Evolutionary conservation across 1,140 invertebrate species (phyloP).

Genomic region (Drosophila watanabei): DNA sequence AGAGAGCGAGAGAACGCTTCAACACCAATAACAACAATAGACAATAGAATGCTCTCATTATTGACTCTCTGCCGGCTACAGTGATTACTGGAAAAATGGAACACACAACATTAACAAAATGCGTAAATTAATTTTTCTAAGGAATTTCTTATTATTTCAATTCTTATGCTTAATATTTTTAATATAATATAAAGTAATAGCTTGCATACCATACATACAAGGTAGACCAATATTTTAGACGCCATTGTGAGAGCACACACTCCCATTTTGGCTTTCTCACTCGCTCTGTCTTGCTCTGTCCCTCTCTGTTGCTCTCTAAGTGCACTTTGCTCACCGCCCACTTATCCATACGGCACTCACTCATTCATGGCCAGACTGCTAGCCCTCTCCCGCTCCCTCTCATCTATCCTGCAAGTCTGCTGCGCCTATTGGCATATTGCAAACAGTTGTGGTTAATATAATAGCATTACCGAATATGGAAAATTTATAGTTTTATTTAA

Average conservation of each 20-base stretch:
- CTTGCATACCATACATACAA: no score
- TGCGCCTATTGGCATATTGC: conserved; percentile 66
- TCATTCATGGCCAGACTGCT: conserved; percentile 77
- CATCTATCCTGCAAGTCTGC: conserved; percentile 20
- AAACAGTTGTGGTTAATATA: conserved; percentile 1
- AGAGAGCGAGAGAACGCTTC: conserved; percentile 8
- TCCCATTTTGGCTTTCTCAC: conserved; percentile 16
- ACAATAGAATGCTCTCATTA: conserved; percentile 8
- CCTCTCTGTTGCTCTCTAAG: conserved; percentile 10
- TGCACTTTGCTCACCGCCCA: conserved; percentile 61
- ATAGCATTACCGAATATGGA: no score
- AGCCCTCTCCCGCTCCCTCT: conserved; percentile 4
- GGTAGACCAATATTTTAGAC: conserved; percentile 1
- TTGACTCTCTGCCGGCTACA: conserved; percentile 56
- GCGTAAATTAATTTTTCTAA: not conserved
- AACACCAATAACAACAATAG: conserved; percentile 9
- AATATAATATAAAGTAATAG: not conserved
- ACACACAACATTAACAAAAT: not conserved
- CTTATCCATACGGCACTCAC: conserved; percentile 73
- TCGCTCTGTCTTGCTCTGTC: conserved; percentile 14
- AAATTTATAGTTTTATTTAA: no score
- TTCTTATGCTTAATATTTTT: not conserved
- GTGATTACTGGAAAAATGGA: not conserved
- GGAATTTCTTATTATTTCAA: no score
- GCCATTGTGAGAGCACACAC: conserved; percentile 7